A percentile compares a stretch with the other conserved stretches of the same genome.
Evolutionary conservation across 2,888 invertebrate genomes (phyloP).

Genomic region (Catocala fraxini): DNA sequence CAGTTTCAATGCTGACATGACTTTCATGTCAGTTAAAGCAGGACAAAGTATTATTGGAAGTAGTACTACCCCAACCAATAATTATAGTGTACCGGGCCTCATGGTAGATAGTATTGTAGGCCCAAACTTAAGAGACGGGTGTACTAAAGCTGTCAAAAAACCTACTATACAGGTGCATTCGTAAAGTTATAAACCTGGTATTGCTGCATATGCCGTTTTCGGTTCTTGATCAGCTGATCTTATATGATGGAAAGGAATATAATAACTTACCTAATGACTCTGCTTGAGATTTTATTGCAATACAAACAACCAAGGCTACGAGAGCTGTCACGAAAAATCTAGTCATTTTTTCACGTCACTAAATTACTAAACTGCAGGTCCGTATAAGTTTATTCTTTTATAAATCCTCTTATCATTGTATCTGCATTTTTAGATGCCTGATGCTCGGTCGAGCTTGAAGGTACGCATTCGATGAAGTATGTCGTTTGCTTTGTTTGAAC

Average conservation of each 20-base stretch:
- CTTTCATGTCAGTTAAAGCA: too few species aligned
- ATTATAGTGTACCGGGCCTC: too few species aligned
- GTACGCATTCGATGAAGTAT: slow-evolving; percentile 53
- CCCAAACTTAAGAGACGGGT: too few species aligned
- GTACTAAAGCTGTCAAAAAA: too few species aligned
- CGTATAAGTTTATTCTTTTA: slow-evolving; percentile 25
- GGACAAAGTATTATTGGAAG: too few species aligned
- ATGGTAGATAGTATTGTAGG: too few species aligned
- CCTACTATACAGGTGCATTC: too few species aligned
- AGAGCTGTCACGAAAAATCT: slow-evolving; percentile 24
- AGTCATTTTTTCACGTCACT: slow-evolving; percentile 31
- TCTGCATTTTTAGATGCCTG: slow-evolving; percentile 28
- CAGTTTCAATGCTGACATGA: too few species aligned
- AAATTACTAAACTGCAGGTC: slow-evolving; percentile 12
- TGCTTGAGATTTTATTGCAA: slow-evolving; percentile 32
- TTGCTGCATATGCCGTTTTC: too few species aligned
- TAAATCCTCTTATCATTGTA: slow-evolving; percentile 33
- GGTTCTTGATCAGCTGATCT: too few species aligned
- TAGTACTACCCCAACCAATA: too few species aligned
- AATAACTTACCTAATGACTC: slow-evolving; percentile 33
- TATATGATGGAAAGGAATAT: not conserved
- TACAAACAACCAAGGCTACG: slow-evolving; percentile 15
- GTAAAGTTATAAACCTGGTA: too few species aligned
- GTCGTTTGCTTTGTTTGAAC: slow-evolving; percentile 23
- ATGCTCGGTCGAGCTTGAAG: slow-evolving; percentile 58